Conservation (phyloP, 1,140 invertebrate species). For the Camponotus vicinus region DNA sequence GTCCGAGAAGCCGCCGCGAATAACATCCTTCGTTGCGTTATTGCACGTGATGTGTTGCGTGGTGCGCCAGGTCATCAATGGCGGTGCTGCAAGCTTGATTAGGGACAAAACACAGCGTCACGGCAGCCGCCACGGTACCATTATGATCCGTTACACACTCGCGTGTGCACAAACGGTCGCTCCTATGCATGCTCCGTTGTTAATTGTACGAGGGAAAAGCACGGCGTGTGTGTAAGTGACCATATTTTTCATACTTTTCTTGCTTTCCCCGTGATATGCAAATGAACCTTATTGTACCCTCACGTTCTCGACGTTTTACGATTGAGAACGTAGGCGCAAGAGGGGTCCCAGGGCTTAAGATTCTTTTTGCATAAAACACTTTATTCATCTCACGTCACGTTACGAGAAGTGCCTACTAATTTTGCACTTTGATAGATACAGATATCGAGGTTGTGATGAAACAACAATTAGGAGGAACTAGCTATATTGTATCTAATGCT, state of each 20-base stretch:
- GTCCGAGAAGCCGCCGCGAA: slow-evolving; percentile 12
- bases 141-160: slow-evolving; percentile 58
- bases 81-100: slow-evolving; percentile 55
- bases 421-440: neutral
- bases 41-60: slow-evolving; percentile 2
- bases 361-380: neutral
- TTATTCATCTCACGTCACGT: neutral
- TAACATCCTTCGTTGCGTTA: slow-evolving; percentile 29
- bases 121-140: slow-evolving; percentile 45
- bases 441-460: neutral
- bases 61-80: slow-evolving; percentile 49
- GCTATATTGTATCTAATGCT: neutral
- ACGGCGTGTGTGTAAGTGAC: slow-evolving; percentile 1
- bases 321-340: neutral
- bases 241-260: slow-evolving; percentile 16
- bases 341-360: neutral
- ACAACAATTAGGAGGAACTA: slow-evolving; percentile 3
- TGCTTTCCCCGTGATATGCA: slow-evolving; percentile 34
- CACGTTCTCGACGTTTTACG: slow-evolving; percentile 13
- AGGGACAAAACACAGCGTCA: slow-evolving; percentile 54
- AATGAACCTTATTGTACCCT: slow-evolving; percentile 25
- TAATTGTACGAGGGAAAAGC: slow-evolving; percentile 38
- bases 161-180: slow-evolving; percentile 50
- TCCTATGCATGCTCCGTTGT: slow-evolving; percentile 33
- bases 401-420: neutral